Percentiles rank a stretch among this genome's conserved stretches.
Conservation (phyloP, 2,888 invertebrate genomes). For the Microctonus aethiopoides region DNA sequence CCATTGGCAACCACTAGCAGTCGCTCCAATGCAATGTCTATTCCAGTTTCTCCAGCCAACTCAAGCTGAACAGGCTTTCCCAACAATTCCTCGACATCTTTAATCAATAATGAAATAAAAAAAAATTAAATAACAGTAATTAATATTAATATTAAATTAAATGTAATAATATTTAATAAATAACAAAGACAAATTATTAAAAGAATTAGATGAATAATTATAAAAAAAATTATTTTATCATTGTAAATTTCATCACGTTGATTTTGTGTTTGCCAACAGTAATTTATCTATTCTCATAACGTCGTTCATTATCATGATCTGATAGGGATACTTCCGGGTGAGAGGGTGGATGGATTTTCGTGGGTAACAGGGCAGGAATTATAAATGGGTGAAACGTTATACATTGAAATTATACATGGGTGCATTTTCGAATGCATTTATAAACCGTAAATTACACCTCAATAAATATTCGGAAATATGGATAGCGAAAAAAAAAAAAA, state of each 20-base stretch:
- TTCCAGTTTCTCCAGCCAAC: conserved; percentile 78
- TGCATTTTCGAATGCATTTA: neutral
- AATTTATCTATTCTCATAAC: neutral
- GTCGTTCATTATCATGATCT: neutral
- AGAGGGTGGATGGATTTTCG: neutral
- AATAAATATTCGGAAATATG: neutral
- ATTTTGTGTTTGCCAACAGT: neutral
- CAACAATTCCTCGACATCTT: conserved; percentile 79
- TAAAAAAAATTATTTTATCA: neutral
- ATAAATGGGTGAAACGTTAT: conserved; percentile 6
- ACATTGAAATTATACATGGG: neutral
- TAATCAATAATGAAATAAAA: conserved; percentile 45
- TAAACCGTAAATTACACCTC: neutral
- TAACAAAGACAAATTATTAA: too few species aligned
- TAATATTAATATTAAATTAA: neutral
- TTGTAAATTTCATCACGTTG: conserved; percentile 3
- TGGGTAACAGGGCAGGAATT: neutral
- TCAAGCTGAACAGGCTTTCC: conserved; percentile 83
- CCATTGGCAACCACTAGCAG: conserved; percentile 78
- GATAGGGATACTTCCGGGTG: neutral
- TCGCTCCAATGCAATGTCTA: conserved; percentile 79
- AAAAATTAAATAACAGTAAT: neutral
- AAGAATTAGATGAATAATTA: too few species aligned
- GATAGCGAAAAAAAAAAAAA: neutral
- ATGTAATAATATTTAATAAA: neutral